Percentiles rank a stretch among this genome's conserved stretches.
phyloP scores from a whole-genome alignment of 2,888 invertebrate genomes.

The Atethmia centrago region DNA sequence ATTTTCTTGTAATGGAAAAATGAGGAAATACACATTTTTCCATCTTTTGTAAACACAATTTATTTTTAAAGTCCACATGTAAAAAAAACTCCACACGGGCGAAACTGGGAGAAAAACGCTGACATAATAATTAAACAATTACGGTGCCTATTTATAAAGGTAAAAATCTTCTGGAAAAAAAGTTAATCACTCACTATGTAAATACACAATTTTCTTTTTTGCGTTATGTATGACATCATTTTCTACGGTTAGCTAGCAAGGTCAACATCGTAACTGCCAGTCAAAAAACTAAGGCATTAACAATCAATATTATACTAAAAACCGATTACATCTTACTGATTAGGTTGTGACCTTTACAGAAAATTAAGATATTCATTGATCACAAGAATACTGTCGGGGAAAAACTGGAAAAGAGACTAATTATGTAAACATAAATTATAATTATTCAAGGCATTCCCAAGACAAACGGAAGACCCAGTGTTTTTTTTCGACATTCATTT shows the following conservation, averaged over 20 bases:
- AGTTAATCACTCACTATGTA: conserved; percentile 12
- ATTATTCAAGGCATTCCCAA: neutral
- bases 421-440: neutral
- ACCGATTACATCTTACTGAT: conserved; percentile 34
- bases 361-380: conserved; percentile 24
- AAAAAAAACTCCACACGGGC: too few relatives aligned
- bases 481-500: too few relatives aligned
- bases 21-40: too few relatives aligned
- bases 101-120: too few relatives aligned
- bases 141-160: neutral
- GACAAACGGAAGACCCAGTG: neutral
- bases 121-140: neutral
- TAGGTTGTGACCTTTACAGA: conserved; percentile 50
- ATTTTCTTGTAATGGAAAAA: too few relatives aligned
- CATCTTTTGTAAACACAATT: too few relatives aligned
- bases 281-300: conserved; percentile 36
- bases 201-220: conserved; percentile 35
- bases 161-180: neutral
- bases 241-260: conserved; percentile 19
- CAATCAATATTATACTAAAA: conserved; percentile 34
- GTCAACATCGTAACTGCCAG: conserved; percentile 9
- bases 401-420: neutral
- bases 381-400: neutral
- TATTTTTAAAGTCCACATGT: too few relatives aligned
- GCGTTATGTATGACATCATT: conserved; percentile 29